These are phyloP conservation scores for Sphenodon punctatus DNA, from an alignment of 2,797 vertebrate species.

Conservation along the genomic window DNA sequence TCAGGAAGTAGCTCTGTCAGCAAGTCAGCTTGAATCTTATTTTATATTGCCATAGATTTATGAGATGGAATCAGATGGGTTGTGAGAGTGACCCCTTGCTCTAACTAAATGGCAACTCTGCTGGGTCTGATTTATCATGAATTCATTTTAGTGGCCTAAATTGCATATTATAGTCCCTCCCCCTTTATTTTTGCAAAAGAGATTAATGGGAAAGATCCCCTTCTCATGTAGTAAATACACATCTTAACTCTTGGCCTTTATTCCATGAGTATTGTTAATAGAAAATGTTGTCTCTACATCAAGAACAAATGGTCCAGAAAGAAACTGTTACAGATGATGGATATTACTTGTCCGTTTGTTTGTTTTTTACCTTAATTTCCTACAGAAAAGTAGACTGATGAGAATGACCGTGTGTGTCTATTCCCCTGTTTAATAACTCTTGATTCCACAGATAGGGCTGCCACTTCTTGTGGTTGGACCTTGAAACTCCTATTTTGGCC, in stretches of 20 bases:
- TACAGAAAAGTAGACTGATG: no score
- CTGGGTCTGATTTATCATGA: not conserved
- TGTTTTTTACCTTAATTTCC: no score
- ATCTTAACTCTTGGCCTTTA: not conserved
- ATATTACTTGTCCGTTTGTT: not conserved
- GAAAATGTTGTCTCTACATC: not conserved
- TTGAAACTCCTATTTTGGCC: no score
- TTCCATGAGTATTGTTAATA: not conserved
- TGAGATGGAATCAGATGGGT: constrained; percentile 10
- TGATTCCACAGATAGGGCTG: no score
- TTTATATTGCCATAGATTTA: constrained; percentile 47
- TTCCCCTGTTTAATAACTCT: no score
- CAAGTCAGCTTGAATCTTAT: constrained; percentile 33
- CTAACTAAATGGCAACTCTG: not conserved
- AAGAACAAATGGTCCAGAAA: not conserved
- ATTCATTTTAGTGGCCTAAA: not conserved
- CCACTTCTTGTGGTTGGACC: no score
- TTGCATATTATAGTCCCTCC: not conserved
- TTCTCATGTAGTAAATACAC: not conserved
- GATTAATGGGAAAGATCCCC: not conserved
- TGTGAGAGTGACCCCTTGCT: not conserved
- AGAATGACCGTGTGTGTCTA: no score
- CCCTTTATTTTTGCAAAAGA: not conserved
- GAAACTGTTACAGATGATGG: not conserved
- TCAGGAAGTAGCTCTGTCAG: constrained; percentile 37